Percentiles rank a stretch among this genome's conserved stretches.
These are phyloP conservation scores for Halichoerus grypus DNA, from an alignment of 2,113 vertebrate genomes.

Conservation along the genomic window DNA sequence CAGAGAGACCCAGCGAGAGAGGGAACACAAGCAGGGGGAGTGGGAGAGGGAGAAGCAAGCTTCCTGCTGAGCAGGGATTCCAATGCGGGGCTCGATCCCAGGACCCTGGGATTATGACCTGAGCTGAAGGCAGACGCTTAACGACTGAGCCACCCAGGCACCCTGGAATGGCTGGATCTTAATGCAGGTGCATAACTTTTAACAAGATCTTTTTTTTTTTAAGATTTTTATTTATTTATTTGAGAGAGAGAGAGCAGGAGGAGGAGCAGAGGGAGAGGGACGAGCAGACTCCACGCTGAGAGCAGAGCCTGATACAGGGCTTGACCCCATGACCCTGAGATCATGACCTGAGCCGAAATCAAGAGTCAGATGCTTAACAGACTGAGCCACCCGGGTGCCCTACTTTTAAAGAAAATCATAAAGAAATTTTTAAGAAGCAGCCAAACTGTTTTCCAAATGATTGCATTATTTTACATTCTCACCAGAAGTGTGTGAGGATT, in stretches of 20 bases:
- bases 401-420: slow-evolving; percentile 1
- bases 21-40: neutral
- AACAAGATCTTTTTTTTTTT: neutral
- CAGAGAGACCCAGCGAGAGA: neutral
- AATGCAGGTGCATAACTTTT: neutral
- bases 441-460: neutral
- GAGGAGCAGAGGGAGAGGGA: neutral
- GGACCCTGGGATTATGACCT: no score
- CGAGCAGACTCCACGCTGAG: neutral
- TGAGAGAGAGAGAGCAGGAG: neutral
- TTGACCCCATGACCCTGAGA: neutral
- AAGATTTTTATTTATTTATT: no score
- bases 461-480: neutral
- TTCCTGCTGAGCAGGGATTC: neutral
- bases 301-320: neutral
- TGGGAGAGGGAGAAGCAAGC: neutral
- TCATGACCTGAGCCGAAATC: neutral
- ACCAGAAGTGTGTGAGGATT: neutral
- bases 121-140: no score
- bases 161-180: neutral
- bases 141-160: no score
- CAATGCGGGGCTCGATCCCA: no score
- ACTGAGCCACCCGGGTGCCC: neutral
- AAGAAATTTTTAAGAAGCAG: neutral
- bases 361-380: neutral